Conservation (phyloP, 1,140 invertebrate species). For the Tetraneura akinire region DNA sequence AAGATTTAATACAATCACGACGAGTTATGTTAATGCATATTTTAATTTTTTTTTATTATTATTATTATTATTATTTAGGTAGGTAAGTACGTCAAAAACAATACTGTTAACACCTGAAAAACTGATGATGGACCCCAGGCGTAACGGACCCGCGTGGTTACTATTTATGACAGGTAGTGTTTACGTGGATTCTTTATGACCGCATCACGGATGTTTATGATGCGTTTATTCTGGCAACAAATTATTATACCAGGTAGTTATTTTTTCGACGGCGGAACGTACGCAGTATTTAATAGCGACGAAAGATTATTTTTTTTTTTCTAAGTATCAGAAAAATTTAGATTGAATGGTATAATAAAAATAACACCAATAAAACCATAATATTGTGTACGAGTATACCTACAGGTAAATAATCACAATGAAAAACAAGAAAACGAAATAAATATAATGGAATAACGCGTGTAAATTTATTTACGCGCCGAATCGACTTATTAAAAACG, state of each 20-base stretch:
- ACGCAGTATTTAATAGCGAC: not conserved
- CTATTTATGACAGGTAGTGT: not conserved
- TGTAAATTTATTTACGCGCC: not conserved
- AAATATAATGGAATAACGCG: no score
- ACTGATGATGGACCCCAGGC: not conserved
- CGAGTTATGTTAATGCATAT: no score
- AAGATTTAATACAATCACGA: not conserved
- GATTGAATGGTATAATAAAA: not conserved
- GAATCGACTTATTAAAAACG: constrained; percentile 26
- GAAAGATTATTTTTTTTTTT: not conserved
- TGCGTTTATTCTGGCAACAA: not conserved
- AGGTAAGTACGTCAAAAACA: not conserved
- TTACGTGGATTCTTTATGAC: not conserved
- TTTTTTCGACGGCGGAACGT: not conserved
- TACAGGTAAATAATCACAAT: not conserved
- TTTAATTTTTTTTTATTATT: no score
- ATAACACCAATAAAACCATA: not conserved
- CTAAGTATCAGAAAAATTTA: not conserved
- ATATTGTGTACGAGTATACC: no score
- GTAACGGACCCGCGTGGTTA: not conserved
- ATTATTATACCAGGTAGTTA: not conserved
- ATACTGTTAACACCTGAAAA: not conserved
- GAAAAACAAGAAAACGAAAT: not conserved
- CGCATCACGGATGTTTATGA: not conserved
- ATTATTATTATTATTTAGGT: not conserved